Percentiles rank a stretch among this genome's conserved stretches.
Conservation (phyloP, 2,888 invertebrate genomes). For the Andrena chrysosceles region DNA sequence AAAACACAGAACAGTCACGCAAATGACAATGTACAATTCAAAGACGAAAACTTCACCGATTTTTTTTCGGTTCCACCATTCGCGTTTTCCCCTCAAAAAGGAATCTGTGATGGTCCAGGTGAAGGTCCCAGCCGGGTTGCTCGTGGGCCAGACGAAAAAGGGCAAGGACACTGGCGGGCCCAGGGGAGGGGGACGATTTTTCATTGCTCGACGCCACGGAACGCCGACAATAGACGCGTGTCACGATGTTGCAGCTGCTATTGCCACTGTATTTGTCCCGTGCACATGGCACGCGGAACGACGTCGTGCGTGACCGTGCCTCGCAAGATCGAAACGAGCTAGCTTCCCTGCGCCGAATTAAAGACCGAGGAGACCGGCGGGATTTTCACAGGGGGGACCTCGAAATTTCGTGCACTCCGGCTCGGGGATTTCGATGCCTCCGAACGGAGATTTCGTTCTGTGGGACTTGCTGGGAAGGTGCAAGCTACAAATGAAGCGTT, state of each 20-base stretch:
- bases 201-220: constrained; percentile 84
- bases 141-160: constrained; percentile 2
- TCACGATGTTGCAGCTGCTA: constrained; percentile 83
- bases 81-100: constrained; percentile 40
- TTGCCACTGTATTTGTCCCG: constrained; percentile 81
- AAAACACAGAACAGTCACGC: not conserved
- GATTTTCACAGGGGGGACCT: constrained; percentile 19
- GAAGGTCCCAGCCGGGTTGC: constrained; percentile 73
- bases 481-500: too few species aligned
- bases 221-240: constrained; percentile 85
- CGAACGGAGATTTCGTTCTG: constrained; percentile 10
- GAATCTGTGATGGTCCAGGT: constrained; percentile 77
- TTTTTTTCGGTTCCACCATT: not conserved
- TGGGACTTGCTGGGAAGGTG: not conserved
- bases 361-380: constrained; percentile 8
- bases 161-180: constrained; percentile 13
- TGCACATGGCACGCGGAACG: constrained; percentile 79
- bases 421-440: constrained; percentile 24
- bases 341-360: constrained; percentile 44
- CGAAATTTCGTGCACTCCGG: constrained; percentile 11
- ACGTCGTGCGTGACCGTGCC: constrained; percentile 61
- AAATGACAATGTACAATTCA: not conserved
- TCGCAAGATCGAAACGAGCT: constrained; percentile 73
- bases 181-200: constrained; percentile 78
- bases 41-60: not conserved